Base-by-base conservation (phyloP, 2,797 vertebrate species). In the Crocidura indochinensis region DNA sequence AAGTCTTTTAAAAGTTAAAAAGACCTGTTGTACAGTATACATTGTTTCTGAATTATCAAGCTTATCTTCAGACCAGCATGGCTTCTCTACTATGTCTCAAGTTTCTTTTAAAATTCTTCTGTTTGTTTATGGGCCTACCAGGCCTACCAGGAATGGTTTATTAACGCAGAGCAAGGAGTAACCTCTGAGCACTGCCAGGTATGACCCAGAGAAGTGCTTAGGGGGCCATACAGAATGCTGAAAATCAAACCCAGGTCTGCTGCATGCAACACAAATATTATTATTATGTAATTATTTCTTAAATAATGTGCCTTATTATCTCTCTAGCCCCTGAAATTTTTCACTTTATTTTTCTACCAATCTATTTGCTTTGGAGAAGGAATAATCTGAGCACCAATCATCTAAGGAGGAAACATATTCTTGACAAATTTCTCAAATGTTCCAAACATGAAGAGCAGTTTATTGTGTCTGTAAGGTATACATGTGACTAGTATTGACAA, bases 41-140 rank as follows among this genome's bases (percentile, higher is more conserved):
- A 85, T 31, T 22, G n/a, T 87, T 91, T 81, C 82, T 82, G 83
- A 87, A 71, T 87, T 91, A 81, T 27, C 24, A 89, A 38, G 51
- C 19, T n/a, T 82, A 79, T 72, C 14, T 76, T 81, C 53, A 84
- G 31, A 87, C 76, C n/a, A n/a, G 9, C 2, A 0, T 8, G 6
- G 26, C 29, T 87, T 79, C 53, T 90, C 46, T 12, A 51, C 2
- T 27, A 14, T 4, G 22, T 49, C 62, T 82, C 51, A 79, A 84
- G 62, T 19, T 74, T 76, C 46, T 3, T 8, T 75, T n/a, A 78
- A 92, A 82, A 38, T 38, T 38, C 38, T 38, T 38, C 5, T 38
- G 38, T 38, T 38, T 38, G 5, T 38, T 38, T 38, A 38, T 38
- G 38, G 38, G 38, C 38, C 38, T 38, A 38, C 38, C 38, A 38